These are phyloP conservation scores for Lordiphosa mommai DNA, from an alignment of 1,140 invertebrate species.

Conservation along the genomic window DNA sequence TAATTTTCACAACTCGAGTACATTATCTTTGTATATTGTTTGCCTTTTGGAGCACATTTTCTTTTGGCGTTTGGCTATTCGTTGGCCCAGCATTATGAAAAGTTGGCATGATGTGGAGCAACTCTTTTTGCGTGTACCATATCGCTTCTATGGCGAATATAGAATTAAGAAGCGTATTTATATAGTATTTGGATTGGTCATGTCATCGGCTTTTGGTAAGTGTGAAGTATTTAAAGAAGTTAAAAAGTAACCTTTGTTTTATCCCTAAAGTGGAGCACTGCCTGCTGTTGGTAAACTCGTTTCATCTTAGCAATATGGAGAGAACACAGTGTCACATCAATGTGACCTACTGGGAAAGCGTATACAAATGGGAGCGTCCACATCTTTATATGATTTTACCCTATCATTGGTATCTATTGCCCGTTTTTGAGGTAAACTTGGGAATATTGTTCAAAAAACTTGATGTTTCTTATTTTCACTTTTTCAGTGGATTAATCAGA, in stretches of 20 bases:
- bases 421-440: constrained; percentile 44
- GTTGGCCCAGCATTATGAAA: constrained; percentile 60
- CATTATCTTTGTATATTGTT: constrained; percentile 56
- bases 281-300: constrained; percentile 54
- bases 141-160: constrained; percentile 66
- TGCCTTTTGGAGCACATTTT: constrained; percentile 67
- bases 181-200: constrained; percentile 47
- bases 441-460: too few relatives aligned
- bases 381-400: constrained; percentile 60
- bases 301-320: constrained; percentile 63
- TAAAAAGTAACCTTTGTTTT: too few relatives aligned
- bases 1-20: constrained; percentile 63
- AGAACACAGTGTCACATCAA: constrained; percentile 66
- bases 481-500: constrained; percentile 62
- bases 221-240: too few relatives aligned
- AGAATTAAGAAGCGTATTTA: constrained; percentile 62
- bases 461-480: neutral
- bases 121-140: constrained; percentile 57
- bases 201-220: constrained; percentile 56
- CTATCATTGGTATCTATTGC: constrained; percentile 54
- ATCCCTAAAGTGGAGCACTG: constrained; percentile 68
- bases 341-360: constrained; percentile 53
- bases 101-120: constrained; percentile 56
- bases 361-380: constrained; percentile 66
- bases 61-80: constrained; percentile 65